A percentile compares a stretch with the other conserved stretches of the same genome.
These are phyloP conservation scores for Ischnura elegans DNA, from an alignment of 2,888 invertebrate species.

Conservation along the genomic window DNA sequence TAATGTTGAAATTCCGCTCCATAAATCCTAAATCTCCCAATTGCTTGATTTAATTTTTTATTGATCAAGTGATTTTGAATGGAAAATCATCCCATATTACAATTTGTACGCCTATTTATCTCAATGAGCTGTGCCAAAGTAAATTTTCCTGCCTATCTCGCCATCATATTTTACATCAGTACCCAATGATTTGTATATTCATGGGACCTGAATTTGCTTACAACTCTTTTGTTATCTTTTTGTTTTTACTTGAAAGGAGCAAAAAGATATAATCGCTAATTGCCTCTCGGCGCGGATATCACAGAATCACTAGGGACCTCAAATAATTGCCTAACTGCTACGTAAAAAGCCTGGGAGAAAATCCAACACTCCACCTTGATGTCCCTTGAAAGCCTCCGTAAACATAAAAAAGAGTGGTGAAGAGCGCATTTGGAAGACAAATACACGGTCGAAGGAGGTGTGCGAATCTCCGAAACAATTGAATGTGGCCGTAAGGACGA, in stretches of 20 bases:
- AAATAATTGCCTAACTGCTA: background rate
- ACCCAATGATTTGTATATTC: no score
- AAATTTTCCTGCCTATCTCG: no score
- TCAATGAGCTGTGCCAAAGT: no score
- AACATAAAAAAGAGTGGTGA: background rate
- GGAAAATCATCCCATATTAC: no score
- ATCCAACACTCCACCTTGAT: background rate
- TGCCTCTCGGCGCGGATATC: background rate
- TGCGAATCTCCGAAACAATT: slow-evolving; percentile 3
- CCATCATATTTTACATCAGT: no score
- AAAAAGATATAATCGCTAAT: background rate
- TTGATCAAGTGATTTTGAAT: no score
- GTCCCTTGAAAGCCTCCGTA: background rate
- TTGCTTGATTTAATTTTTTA: no score
- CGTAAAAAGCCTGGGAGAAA: background rate
- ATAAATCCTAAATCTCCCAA: no score
- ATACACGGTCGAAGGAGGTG: background rate
- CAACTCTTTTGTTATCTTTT: background rate
- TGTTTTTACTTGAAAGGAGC: background rate
- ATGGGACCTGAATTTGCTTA: background rate
- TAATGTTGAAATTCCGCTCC: no score
- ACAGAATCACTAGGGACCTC: background rate
- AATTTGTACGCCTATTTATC: no score
- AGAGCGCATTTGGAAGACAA: background rate
- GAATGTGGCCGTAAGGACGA: background rate